A percentile compares a stretch with the other conserved stretches of the same genome.
Conservation (phyloP, 2,797 vertebrate genomes). For the Esox lucius region DNA sequence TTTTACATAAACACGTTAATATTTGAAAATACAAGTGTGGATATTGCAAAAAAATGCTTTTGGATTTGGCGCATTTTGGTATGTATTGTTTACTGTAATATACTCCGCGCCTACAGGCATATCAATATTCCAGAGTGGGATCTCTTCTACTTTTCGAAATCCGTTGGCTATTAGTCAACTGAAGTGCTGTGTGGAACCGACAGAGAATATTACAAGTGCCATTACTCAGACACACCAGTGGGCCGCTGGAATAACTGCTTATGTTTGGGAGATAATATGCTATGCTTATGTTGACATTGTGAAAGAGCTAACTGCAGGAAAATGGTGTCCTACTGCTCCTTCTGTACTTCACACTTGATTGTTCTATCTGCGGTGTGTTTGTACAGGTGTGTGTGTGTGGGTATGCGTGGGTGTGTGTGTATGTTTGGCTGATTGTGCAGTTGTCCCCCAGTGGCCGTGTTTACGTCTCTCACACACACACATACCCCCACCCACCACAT, state of each 20-base stretch:
- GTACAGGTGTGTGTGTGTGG: slow-evolving; percentile 33
- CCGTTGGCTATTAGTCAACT: slow-evolving; percentile 22
- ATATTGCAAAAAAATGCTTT: no score
- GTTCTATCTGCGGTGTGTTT: slow-evolving; percentile 40
- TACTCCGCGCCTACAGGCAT: no score
- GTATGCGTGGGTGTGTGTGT: slow-evolving; percentile 7
- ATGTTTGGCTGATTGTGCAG: neutral
- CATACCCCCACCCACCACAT: neutral
- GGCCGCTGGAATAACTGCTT: slow-evolving; percentile 51
- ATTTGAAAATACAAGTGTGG: no score
- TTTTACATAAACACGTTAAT: no score
- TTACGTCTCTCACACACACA: neutral
- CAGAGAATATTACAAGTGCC: slow-evolving; percentile 57
- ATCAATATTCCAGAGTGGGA: no score
- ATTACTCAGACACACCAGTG: slow-evolving; percentile 50
- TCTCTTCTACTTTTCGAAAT: neutral
- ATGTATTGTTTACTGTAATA: no score
- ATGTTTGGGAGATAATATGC: slow-evolving; percentile 51
- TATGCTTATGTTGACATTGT: slow-evolving; percentile 42
- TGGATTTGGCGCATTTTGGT: no score
- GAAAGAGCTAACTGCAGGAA: slow-evolving; percentile 44
- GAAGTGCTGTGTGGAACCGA: slow-evolving; percentile 48
- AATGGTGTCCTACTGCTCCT: slow-evolving; percentile 36
- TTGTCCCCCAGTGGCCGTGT: neutral
- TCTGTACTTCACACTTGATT: slow-evolving; percentile 31